Conservation (phyloP, 2,113 vertebrate genomes). For the Phocoena sinus region DNA sequence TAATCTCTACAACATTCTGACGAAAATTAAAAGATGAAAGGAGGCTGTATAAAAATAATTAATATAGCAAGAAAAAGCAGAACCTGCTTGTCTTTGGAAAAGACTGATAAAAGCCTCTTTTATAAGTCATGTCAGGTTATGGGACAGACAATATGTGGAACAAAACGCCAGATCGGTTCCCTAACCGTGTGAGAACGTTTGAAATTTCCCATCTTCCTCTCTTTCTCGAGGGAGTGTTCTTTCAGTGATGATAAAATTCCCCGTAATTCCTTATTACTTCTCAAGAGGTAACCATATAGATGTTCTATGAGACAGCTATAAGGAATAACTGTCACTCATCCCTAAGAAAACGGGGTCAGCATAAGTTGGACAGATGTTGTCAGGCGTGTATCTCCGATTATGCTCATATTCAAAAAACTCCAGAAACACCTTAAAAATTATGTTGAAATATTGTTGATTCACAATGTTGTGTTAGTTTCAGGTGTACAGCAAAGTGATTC, state of each 20-base stretch:
- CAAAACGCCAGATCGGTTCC: background rate
- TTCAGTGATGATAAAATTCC: conserved; percentile 2
- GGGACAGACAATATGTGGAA: background rate
- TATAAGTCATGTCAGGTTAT: background rate
- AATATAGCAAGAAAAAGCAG: background rate
- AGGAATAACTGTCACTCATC: background rate
- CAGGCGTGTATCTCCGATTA: background rate
- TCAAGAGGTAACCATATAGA: background rate
- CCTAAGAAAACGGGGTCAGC: background rate
- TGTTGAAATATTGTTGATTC: background rate
- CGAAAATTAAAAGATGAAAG: conserved; percentile 50
- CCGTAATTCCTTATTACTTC: background rate
- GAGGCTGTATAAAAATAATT: background rate
- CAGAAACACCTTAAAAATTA: background rate
- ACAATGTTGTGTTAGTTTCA: background rate
- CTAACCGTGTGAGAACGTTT: background rate
- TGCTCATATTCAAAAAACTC: background rate
- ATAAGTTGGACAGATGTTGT: background rate
- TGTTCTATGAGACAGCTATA: background rate
- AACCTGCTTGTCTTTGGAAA: background rate
- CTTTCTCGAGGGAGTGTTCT: background rate
- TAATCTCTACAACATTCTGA: background rate
- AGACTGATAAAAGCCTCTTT: background rate
- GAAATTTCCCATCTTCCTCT: background rate
- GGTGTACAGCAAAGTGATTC: background rate